A percentile compares a stretch with the other conserved stretches of the same genome.
These are phyloP conservation scores for Amyelois transitella DNA, from an alignment of 1,140 invertebrate genomes.

Conservation along the genomic window DNA sequence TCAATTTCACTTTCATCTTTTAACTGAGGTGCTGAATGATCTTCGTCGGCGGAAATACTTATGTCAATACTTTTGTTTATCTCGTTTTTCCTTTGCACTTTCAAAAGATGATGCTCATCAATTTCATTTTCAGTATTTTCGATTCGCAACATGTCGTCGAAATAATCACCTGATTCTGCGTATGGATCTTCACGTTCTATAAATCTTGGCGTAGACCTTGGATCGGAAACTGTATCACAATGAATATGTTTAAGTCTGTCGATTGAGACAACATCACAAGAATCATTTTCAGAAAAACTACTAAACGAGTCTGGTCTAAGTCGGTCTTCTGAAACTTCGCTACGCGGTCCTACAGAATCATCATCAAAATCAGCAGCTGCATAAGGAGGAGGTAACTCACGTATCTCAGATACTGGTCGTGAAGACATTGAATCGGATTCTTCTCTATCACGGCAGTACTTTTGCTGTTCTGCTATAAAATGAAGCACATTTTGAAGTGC, in stretches of 20 bases:
- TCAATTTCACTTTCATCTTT: slow-evolving; percentile 53
- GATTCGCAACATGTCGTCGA: slow-evolving; percentile 43
- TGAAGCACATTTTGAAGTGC: slow-evolving; percentile 83
- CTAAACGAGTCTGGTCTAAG: slow-evolving; percentile 62
- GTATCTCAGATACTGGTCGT: slow-evolving; percentile 71
- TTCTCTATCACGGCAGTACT: slow-evolving; percentile 78
- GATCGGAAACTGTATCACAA: slow-evolving; percentile 59
- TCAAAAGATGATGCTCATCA: slow-evolving; percentile 58
- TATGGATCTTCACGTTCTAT: slow-evolving; percentile 65
- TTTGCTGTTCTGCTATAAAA: slow-evolving; percentile 85
- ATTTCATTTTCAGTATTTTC: slow-evolving; percentile 66
- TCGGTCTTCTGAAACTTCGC: slow-evolving; percentile 64
- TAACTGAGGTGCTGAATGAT: slow-evolving; percentile 20
- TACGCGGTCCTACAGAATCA: slow-evolving; percentile 61
- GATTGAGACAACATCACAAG: slow-evolving; percentile 44
- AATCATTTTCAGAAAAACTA: slow-evolving; percentile 67
- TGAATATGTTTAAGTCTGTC: slow-evolving; percentile 41
- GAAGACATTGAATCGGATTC: slow-evolving; percentile 74
- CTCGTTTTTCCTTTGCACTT: slow-evolving; percentile 71
- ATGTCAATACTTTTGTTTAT: slow-evolving; percentile 64
- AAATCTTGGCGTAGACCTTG: slow-evolving; percentile 57
- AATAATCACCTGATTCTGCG: slow-evolving; percentile 59
- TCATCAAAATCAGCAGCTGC: slow-evolving; percentile 64
- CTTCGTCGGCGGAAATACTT: slow-evolving; percentile 34
- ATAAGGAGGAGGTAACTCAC: slow-evolving; percentile 68